phyloP scores from a whole-genome alignment of 2,888 invertebrate species.

The Iphiclides podalirius region DNA sequence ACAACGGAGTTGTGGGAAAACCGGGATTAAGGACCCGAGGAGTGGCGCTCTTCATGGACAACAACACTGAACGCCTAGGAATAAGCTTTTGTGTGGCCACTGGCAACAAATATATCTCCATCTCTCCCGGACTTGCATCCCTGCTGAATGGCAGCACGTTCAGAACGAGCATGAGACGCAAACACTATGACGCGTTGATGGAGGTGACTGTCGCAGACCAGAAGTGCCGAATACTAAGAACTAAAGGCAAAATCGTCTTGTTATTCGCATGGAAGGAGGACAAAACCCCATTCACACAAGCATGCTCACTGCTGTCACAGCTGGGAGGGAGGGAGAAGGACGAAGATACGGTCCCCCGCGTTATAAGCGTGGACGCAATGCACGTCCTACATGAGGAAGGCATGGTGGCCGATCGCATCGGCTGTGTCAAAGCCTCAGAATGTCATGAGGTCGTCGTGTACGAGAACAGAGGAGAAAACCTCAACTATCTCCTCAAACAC shows the following conservation, averaged over 20 bases:
- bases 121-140: not conserved
- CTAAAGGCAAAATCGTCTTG: not conserved
- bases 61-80: not conserved
- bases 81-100: not conserved
- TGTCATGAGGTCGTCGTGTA: conserved; percentile 16
- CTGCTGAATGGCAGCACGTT: conserved; percentile 1
- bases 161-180: conserved; percentile 1
- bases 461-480: conserved; percentile 17
- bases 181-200: not conserved
- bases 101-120: not conserved
- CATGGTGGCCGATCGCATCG: not conserved
- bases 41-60: conserved; percentile 1
- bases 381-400: conserved; percentile 6
- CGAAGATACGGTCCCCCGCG: not conserved
- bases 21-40: not conserved
- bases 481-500: conserved; percentile 10
- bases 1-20: not conserved
- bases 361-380: conserved; percentile 16
- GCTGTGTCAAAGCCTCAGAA: conserved; percentile 10
- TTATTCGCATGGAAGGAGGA: not conserved
- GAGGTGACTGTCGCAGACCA: not conserved
- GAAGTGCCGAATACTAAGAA: not conserved
- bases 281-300: not conserved
- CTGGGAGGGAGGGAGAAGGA: not conserved
- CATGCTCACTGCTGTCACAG: not conserved